Percentiles rank a stretch among this genome's conserved stretches.
Evolutionary conservation across 2,797 vertebrate genomes (phyloP).

Genomic region (Myotis daubentonii): DNA sequence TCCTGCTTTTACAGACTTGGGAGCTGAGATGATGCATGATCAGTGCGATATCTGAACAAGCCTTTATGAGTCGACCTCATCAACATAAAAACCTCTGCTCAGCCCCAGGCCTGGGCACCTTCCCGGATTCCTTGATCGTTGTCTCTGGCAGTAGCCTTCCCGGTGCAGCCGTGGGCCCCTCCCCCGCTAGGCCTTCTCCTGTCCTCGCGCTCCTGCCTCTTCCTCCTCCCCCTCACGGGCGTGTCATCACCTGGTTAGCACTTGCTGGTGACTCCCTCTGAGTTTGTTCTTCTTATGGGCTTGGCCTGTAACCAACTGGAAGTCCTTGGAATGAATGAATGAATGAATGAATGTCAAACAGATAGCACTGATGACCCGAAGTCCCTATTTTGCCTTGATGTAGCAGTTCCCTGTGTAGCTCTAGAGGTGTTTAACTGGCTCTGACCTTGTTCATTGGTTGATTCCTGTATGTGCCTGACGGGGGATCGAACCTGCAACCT

Average conservation of each 20-base stretch:
- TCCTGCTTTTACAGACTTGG: not conserved
- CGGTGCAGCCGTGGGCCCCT: not conserved
- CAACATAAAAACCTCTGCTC: not conserved
- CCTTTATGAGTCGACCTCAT: not conserved
- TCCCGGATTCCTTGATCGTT: not conserved
- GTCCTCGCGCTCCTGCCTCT: not conserved
- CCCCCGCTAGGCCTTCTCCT: not conserved
- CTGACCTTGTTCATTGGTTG: too few relatives aligned
- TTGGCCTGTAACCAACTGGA: not conserved
- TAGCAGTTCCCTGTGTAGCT: not conserved
- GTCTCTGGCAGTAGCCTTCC: not conserved
- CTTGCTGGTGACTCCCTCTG: not conserved
- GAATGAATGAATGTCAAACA: not conserved
- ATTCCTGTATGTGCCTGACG: too few relatives aligned
- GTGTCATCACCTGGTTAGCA: not conserved
- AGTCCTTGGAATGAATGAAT: not conserved
- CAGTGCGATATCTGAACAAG: not conserved
- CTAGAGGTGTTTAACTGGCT: not conserved
- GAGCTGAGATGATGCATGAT: not conserved
- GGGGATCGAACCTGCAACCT: too few relatives aligned
- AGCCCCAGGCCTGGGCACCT: too few relatives aligned
- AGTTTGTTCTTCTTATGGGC: not conserved
- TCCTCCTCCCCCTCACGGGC: rapidly evolving
- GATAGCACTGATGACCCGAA: rapidly evolving
- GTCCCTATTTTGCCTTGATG: not conserved